A percentile compares a stretch with the other conserved stretches of the same genome.
phyloP scores from a whole-genome alignment of 2,797 vertebrate genomes.

The Muscicapa striata region DNA sequence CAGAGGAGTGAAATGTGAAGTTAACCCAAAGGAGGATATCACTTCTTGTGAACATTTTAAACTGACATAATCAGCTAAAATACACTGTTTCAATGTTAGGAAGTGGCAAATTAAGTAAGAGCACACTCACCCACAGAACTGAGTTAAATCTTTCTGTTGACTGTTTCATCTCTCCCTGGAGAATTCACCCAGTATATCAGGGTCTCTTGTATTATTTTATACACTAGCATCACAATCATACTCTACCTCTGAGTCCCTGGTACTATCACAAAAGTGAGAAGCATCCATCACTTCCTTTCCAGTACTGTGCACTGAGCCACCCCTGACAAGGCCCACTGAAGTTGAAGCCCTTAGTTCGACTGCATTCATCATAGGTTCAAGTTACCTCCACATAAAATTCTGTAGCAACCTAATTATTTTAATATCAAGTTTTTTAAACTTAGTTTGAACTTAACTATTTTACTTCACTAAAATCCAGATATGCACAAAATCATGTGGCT shows the following conservation, averaged over 20 bases:
- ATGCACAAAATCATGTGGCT: not conserved
- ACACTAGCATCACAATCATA: not conserved
- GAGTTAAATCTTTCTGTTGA: not conserved
- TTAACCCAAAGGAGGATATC: not conserved
- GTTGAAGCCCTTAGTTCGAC: not conserved
- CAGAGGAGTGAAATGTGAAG: not conserved
- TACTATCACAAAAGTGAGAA: not conserved
- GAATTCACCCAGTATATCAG: conserved; percentile 1
- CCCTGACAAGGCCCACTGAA: not conserved
- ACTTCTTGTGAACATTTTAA: not conserved
- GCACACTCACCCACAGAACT: conserved; percentile 23
- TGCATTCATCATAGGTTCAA: not conserved
- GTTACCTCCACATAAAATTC: not conserved
- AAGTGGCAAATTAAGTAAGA: not conserved
- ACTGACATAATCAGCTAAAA: not conserved
- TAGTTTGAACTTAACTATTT: not conserved
- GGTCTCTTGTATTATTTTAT: conserved; percentile 8
- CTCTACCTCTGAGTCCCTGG: not conserved
- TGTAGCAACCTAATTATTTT: not conserved
- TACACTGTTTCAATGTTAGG: not conserved
- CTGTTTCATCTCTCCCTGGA: conserved; percentile 36
- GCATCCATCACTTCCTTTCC: conserved; percentile 7
- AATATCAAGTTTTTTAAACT: not conserved
- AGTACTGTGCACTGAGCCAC: not conserved
- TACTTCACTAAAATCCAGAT: not conserved